Percentiles rank a stretch among this genome's conserved stretches.
These are phyloP conservation scores for Triplophysa rosa DNA, from an alignment of 2,113 vertebrate genomes.

Conservation along the genomic window DNA sequence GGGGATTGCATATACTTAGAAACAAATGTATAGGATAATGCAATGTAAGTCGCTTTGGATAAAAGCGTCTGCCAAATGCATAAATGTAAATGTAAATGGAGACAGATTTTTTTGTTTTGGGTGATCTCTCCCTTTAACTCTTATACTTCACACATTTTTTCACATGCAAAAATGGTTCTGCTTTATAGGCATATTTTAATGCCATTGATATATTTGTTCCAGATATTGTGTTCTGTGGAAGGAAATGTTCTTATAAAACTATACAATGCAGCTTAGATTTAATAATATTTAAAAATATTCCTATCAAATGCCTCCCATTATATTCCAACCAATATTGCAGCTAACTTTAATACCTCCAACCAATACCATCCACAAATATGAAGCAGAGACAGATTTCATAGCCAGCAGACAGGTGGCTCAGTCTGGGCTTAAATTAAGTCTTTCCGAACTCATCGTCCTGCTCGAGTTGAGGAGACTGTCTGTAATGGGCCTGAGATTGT, in stretches of 20 bases:
- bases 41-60: too few species aligned
- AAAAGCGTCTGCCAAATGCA: too few species aligned
- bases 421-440: slow-evolving; percentile 19
- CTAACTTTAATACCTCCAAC: neutral
- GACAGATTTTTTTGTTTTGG: too few species aligned
- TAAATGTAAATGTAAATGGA: too few species aligned
- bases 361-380: neutral
- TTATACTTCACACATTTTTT: too few species aligned
- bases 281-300: neutral
- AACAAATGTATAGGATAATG: too few species aligned
- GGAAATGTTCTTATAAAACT: neutral
- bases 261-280: neutral
- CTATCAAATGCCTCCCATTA: too few species aligned
- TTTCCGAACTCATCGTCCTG: neutral
- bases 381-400: neutral
- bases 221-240: neutral
- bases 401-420: slow-evolving; percentile 21
- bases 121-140: too few species aligned
- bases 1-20: too few species aligned
- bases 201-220: neutral
- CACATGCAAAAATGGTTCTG: too few species aligned
- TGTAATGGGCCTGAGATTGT: neutral
- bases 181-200: too few species aligned
- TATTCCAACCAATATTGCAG: neutral
- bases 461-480: neutral